Evolutionary conservation across 2,797 vertebrate genomes (phyloP).

Genomic region (Siniperca undulata): DNA sequence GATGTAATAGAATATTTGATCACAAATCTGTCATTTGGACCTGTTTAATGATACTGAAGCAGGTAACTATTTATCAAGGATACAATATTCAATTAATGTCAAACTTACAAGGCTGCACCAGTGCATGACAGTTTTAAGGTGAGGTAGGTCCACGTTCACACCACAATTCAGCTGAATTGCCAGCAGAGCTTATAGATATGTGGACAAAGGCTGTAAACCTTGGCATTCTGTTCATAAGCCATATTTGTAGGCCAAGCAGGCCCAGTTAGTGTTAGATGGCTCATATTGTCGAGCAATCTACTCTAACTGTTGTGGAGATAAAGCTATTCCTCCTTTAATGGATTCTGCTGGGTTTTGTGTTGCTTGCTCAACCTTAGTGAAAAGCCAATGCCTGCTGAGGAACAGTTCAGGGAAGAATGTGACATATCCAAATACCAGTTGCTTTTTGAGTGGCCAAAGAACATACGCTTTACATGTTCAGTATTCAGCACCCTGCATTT

Average conservation of each 20-base stretch:
- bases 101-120: not conserved
- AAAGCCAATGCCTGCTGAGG: constrained; percentile 66
- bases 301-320: constrained; percentile 60
- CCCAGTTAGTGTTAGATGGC: constrained; percentile 56
- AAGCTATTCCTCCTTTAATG: constrained; percentile 71
- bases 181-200: constrained; percentile 14
- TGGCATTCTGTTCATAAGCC: constrained; percentile 66
- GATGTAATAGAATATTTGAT: not conserved
- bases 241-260: constrained; percentile 38
- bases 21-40: not conserved
- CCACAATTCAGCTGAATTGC: constrained; percentile 30
- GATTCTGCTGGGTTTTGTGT: constrained; percentile 68
- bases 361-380: constrained; percentile 64
- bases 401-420: constrained; percentile 74
- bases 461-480: constrained; percentile 36
- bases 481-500: constrained; percentile 31
- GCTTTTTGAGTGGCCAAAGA: constrained; percentile 59
- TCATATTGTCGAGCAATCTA: constrained; percentile 63
- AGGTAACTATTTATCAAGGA: not conserved
- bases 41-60: not conserved
- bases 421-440: constrained; percentile 65
- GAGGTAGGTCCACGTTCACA: constrained; percentile 2
- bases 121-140: constrained; percentile 1
- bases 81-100: not conserved
- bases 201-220: constrained; percentile 71